Percentiles rank a stretch among this genome's conserved stretches.
Evolutionary conservation across 2,113 vertebrate species (phyloP).

Genomic region (Cebidichthys violaceus): DNA sequence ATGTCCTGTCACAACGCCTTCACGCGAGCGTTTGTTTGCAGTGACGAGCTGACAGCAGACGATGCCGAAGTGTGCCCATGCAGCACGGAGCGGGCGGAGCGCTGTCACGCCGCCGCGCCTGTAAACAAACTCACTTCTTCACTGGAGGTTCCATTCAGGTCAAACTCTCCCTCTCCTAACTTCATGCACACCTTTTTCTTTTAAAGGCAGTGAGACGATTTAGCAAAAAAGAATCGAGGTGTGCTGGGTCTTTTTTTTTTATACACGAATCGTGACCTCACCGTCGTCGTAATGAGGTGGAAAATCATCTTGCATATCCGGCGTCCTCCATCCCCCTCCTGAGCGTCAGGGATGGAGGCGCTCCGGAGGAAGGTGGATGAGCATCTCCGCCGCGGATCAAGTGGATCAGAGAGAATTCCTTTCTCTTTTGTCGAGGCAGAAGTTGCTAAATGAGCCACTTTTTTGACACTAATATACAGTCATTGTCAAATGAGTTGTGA

Average conservation of each 20-base stretch:
- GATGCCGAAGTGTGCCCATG: neutral
- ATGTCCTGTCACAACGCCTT: constrained; percentile 10
- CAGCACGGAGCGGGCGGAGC: neutral
- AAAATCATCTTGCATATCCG: constrained; percentile 29
- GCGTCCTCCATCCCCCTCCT: constrained; percentile 7
- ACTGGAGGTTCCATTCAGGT: constrained; percentile 25
- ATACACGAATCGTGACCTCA: constrained; percentile 8
- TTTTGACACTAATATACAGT: neutral
- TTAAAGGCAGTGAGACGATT: constrained; percentile 17
- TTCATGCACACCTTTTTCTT: neutral
- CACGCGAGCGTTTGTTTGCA: neutral
- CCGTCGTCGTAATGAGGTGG: constrained; percentile 46
- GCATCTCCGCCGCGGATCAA: neutral
- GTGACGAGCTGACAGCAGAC: constrained; percentile 1
- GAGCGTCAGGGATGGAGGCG: neutral
- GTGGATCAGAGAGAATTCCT: neutral
- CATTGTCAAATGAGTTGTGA: neutral
- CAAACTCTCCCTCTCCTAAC: neutral
- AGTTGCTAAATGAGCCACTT: neutral
- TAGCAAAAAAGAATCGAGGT: neutral
- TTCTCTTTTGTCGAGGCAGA: neutral
- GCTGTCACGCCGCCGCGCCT: neutral
- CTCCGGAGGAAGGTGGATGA: neutral
- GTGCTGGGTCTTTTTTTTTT: neutral
- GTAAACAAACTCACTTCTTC: constrained; percentile 28